A percentile compares a stretch with the other conserved stretches of the same genome.
Evolutionary conservation across 2,797 vertebrate genomes (phyloP).

Genomic region (Streptopelia turtur): DNA sequence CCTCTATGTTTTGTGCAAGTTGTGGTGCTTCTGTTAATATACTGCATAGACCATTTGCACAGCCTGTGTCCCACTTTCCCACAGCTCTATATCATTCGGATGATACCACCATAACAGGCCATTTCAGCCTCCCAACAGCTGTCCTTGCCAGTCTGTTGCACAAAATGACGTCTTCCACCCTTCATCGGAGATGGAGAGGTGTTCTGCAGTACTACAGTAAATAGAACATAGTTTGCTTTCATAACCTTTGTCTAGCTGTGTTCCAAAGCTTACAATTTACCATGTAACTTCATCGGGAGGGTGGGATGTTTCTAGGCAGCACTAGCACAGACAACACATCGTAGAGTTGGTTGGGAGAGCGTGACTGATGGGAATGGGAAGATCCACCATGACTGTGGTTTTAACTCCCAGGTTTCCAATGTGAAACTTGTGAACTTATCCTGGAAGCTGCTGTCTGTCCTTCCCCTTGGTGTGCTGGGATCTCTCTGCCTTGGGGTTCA

Average conservation of each 20-base stretch:
- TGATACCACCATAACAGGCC: not conserved
- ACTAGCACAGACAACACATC: not conserved
- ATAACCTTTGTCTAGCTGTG: slow-evolving; percentile 40
- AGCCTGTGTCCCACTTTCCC: not conserved
- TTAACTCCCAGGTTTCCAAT: not conserved
- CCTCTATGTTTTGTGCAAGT: not conserved
- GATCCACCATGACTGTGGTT: not conserved
- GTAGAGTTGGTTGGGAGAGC: not conserved
- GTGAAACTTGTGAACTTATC: not conserved
- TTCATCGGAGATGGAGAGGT: not conserved
- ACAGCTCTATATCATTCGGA: not conserved
- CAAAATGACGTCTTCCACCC: not conserved
- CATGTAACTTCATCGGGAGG: slow-evolving; percentile 16
- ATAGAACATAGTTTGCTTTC: slow-evolving; percentile 33
- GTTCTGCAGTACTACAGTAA: slow-evolving; percentile 12
- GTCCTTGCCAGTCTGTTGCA: not conserved
- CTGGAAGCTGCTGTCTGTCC: not conserved
- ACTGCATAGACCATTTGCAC: not conserved
- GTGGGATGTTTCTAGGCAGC: slow-evolving; percentile 26
- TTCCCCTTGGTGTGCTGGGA: not conserved
- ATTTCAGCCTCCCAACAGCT: not conserved
- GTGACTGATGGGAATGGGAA: not conserved
- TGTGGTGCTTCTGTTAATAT: not conserved
- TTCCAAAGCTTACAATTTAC: slow-evolving; percentile 23
- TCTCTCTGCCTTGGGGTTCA: not conserved